phyloP scores from a whole-genome alignment of 2,113 vertebrate genomes.

The Rhynchomys soricoides region DNA sequence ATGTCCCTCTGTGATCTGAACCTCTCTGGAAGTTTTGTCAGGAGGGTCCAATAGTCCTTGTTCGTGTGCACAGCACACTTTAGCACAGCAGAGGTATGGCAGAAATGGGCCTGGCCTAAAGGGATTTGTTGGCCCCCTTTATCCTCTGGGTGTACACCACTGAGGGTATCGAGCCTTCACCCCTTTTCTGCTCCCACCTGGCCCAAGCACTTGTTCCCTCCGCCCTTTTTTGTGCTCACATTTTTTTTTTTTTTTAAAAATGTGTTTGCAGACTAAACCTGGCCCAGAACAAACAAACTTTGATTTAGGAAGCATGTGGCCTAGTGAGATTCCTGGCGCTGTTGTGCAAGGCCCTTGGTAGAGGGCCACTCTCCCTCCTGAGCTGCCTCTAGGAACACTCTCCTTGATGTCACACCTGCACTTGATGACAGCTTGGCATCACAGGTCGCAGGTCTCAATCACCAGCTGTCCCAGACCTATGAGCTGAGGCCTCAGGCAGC shows the following conservation, averaged over 20 bases:
- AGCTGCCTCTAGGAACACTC: not conserved
- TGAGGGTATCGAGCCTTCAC: fast-evolving
- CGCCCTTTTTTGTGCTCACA: not conserved
- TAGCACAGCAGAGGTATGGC: not conserved
- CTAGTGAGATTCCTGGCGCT: not conserved
- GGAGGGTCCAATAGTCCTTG: not conserved
- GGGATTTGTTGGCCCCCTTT: not conserved
- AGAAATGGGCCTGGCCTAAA: not conserved
- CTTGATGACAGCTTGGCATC: not conserved
- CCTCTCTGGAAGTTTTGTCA: not conserved
- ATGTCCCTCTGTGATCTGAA: not conserved
- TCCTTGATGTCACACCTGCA: fast-evolving
- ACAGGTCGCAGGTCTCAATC: not conserved
- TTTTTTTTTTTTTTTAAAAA: not conserved
- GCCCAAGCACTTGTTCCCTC: not conserved
- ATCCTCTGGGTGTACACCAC: fast-evolving
- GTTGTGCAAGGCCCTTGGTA: fast-evolving
- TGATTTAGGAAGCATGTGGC: not conserved
- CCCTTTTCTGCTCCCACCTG: not conserved
- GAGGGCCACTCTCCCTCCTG: not conserved
- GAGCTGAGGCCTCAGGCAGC: not conserved
- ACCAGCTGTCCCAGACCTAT: not conserved
- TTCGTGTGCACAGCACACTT: not conserved
- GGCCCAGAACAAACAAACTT: not conserved
- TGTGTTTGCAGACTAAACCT: not conserved